Percentiles rank a stretch among this genome's conserved stretches.
Conservation (phyloP, 1,140 invertebrate species). For the Caenorhabditis inopinata region DNA sequence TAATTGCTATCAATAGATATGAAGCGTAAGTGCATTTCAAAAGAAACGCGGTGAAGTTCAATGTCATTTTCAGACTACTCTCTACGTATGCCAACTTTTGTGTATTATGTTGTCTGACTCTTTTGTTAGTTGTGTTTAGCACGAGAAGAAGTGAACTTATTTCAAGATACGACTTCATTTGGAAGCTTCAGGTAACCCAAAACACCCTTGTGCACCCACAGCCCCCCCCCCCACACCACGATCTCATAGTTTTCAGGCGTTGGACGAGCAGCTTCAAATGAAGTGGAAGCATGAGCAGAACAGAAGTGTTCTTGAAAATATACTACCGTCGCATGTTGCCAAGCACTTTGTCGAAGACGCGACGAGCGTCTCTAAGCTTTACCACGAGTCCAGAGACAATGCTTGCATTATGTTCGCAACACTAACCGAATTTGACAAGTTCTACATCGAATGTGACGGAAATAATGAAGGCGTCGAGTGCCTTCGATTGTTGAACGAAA, state of each 20-base stretch:
- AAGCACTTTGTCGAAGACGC: conserved; percentile 77
- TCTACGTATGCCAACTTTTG: neutral
- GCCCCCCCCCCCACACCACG: no score
- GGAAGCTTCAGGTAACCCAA: conserved; percentile 60
- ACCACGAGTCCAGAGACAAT: conserved; percentile 75
- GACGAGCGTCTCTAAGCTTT: conserved; percentile 50
- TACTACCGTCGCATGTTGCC: conserved; percentile 87
- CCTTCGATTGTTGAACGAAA: conserved; percentile 90
- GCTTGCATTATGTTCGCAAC: conserved; percentile 90
- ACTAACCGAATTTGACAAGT: conserved; percentile 92
- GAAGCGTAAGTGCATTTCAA: neutral
- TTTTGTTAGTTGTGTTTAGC: conserved; percentile 58
- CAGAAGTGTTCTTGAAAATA: conserved; percentile 79
- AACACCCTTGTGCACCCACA: neutral
- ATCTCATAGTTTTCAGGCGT: conserved; percentile 56
- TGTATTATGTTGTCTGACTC: neutral
- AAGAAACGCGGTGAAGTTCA: neutral
- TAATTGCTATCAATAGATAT: neutral
- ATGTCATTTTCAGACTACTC: neutral
- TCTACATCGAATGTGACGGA: conserved; percentile 88
- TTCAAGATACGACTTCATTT: conserved; percentile 64
- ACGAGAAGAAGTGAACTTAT: conserved; percentile 63
- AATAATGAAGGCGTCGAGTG: conserved; percentile 91
- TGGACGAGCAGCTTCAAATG: conserved; percentile 65
- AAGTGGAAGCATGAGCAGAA: conserved; percentile 63